Evolutionary conservation across 2,113 vertebrate species (phyloP), one percentile per base, ranked within the genome.

Genomic region (Callochromis pleurospilus): DNA sequence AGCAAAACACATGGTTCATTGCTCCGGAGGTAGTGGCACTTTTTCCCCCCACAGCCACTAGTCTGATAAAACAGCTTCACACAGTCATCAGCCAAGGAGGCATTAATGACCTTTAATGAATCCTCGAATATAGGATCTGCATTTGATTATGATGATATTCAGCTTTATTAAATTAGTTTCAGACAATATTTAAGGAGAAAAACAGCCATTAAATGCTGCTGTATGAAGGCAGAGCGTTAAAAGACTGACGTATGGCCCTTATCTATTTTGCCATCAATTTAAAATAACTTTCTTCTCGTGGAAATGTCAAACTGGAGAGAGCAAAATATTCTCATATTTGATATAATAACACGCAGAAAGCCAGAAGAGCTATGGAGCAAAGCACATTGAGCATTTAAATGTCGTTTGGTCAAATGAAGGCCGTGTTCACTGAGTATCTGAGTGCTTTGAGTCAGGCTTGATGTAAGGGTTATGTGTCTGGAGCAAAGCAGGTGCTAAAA

Each of bases 401-500:
- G 47, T 9, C 58, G 31, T 83, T 38, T 81, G 42, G 21, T 26
- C 19, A 81, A 54, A 36, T 26, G 13, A 68, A 84, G 85, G 49
- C 19, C 4, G 4, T 29, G 13, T 70, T 15, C 3, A 19, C 9
- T 31, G 1, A 9, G 5, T 26, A 19, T 49, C 17, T 49, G 68
- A 19, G 17, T 83, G 80, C 79, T 53, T 65, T 33, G 33, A 82
- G 31, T 33, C 9, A 81, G 79, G 47, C 51, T 85, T 73, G 29
- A 84, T 21, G 19, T 77, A 89, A 55, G 51, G 79, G 58, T 68
- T 54, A 8, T 49, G 9, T 47, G 79, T 21, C 75, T 84, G 83
- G 73, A 70, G 51, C 31, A 13, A 13, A 24, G 49, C 55, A 21
- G 49, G 21, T 36, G 42, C 62, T 47, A 58, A 87, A 51, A 51